These are phyloP conservation scores for Pantherophis alleghaniensis DNA, from an alignment of 2,797 vertebrate species.

Conservation along the genomic window DNA sequence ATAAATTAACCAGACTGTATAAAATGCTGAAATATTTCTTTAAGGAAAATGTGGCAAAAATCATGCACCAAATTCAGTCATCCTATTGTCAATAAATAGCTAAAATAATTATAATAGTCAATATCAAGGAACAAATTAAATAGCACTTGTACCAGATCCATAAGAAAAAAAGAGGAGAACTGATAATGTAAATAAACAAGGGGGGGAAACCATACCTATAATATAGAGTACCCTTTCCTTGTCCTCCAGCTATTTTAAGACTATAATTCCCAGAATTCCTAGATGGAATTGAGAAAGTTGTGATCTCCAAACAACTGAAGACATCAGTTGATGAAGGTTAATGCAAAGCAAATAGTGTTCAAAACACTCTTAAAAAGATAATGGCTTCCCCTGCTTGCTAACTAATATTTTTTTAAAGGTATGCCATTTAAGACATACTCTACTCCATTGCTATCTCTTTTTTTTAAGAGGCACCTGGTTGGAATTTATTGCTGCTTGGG, in stretches of 20 bases:
- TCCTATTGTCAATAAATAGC: conserved; percentile 70
- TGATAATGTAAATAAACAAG: conserved; percentile 33
- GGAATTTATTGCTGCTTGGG: background rate
- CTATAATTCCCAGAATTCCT: background rate
- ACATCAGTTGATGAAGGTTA: background rate
- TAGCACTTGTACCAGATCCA: conserved; percentile 47
- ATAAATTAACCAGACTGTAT: conserved; percentile 73
- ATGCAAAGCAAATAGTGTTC: background rate
- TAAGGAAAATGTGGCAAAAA: conserved; percentile 40
- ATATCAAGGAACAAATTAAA: conserved; percentile 53
- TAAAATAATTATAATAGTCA: conserved; percentile 43
- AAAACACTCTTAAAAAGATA: background rate
- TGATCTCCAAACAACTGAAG: background rate
- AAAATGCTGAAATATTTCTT: conserved; percentile 63
- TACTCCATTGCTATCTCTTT: background rate
- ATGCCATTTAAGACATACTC: background rate
- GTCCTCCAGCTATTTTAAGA: background rate
- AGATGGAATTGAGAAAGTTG: background rate
- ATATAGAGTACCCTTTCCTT: background rate
- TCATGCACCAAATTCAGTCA: conserved; percentile 45
- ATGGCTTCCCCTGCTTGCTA: background rate
- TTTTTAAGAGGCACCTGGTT: background rate
- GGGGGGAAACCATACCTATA: conserved; percentile 22
- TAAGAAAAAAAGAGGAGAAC: background rate
- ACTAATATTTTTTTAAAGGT: background rate